A percentile compares a stretch with the other conserved stretches of the same genome.
phyloP scores from a whole-genome alignment of 2,113 vertebrate species.

The Morone chrysops region DNA sequence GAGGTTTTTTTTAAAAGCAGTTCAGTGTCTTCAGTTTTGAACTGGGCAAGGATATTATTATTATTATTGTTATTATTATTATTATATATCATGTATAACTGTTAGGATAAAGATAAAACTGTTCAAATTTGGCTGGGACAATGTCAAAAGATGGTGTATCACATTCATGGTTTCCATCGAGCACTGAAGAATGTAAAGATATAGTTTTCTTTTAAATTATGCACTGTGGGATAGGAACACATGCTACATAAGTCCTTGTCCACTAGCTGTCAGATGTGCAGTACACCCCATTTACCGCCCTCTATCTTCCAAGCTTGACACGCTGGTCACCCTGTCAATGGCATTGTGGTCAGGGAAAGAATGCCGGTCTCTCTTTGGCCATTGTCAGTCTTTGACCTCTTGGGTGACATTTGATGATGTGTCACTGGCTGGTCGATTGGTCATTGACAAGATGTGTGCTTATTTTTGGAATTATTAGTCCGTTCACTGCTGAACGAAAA shows the following conservation, averaged over 20 bases:
- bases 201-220: background rate
- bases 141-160: background rate
- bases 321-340: constrained; percentile 1
- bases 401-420: background rate
- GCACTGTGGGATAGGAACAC: background rate
- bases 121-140: background rate
- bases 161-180: background rate
- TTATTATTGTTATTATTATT: too few species aligned
- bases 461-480: constrained; percentile 4
- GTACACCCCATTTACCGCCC: background rate
- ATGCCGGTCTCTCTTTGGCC: background rate
- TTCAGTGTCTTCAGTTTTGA: too few species aligned
- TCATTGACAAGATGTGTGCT: background rate
- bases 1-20: too few species aligned
- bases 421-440: background rate
- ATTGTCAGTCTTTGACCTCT: background rate
- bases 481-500: background rate
- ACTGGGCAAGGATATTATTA: too few species aligned
- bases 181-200: background rate
- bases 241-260: background rate
- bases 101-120: background rate
- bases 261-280: background rate
- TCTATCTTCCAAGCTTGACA: background rate
- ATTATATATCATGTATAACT: too few species aligned
- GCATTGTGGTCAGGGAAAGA: constrained; percentile 8